Evolutionary conservation across 2,797 vertebrate genomes (phyloP).

Genomic region (Sarcoramphus papa): DNA sequence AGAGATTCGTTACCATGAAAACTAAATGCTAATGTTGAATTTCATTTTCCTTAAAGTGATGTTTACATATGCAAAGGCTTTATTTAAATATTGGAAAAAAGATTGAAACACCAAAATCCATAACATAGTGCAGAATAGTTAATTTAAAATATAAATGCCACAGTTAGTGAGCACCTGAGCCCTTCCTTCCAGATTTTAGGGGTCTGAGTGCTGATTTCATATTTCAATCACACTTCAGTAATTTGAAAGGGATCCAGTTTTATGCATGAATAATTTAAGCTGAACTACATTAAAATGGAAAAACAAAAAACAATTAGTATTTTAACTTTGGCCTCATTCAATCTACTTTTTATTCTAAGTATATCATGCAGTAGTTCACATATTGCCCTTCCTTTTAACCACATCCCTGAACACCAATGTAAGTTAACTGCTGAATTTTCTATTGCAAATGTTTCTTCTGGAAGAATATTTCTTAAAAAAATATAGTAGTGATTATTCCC

Average conservation of each 20-base stretch:
- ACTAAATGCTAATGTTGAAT: conserved; percentile 28
- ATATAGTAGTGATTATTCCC: not conserved
- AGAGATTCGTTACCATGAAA: conserved; percentile 33
- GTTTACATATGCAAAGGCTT: conserved; percentile 51
- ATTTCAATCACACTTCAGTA: conserved; percentile 19
- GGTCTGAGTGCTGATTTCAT: not conserved
- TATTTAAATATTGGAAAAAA: conserved; percentile 54
- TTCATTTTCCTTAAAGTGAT: conserved; percentile 47
- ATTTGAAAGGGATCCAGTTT: not conserved
- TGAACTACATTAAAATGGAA: conserved; percentile 4
- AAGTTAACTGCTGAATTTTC: not conserved
- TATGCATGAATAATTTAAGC: not conserved
- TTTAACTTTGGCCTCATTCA: not conserved
- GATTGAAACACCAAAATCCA: conserved; percentile 17
- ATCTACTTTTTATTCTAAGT: not conserved
- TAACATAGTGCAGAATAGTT: conserved; percentile 3
- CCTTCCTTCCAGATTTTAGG: not conserved
- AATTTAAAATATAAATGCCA: conserved; percentile 44
- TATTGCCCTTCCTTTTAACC: not conserved
- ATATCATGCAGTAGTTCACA: not conserved
- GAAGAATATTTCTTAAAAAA: not conserved
- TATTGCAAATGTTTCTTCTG: not conserved
- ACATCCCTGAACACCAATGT: not conserved
- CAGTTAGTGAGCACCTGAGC: not conserved
- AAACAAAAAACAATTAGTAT: not conserved